These are phyloP conservation scores for Gnathonemus longibarbis DNA, from an alignment of 2,113 vertebrate species.

Conservation along the genomic window DNA sequence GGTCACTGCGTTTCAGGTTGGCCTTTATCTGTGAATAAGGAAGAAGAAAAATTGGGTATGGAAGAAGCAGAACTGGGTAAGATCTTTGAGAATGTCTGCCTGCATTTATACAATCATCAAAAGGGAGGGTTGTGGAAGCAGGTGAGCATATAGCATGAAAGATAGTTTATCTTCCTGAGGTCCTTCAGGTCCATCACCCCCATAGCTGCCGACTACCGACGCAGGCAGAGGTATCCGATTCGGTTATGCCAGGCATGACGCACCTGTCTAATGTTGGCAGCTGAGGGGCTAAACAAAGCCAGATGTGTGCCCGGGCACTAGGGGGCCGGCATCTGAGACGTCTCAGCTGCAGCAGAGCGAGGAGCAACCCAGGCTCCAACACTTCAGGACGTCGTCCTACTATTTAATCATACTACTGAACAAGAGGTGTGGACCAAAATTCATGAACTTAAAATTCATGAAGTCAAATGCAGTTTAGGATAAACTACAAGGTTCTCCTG, in stretches of 20 bases:
- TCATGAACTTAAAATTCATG: not conserved
- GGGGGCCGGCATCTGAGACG: not conserved
- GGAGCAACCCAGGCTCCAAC: not conserved
- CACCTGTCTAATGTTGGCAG: conserved; percentile 55
- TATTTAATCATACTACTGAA: not conserved
- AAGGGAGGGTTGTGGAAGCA: not conserved
- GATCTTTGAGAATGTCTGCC: not conserved
- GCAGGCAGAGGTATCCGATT: conserved; percentile 24
- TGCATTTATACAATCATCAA: not conserved
- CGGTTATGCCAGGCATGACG: conserved; percentile 7
- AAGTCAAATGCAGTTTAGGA: not conserved
- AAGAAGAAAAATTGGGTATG: not conserved
- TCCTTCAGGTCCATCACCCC: conserved; percentile 43
- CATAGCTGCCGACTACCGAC: conserved; percentile 40
- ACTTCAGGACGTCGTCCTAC: not conserved
- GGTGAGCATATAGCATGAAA: not conserved
- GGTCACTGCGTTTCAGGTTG: not conserved
- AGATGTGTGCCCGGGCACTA: not conserved
- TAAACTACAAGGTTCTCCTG: too few relatives aligned
- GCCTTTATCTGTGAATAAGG: not conserved
- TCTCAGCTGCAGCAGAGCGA: not conserved
- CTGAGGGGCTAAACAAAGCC: conserved; percentile 35
- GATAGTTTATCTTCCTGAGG: conserved; percentile 25
- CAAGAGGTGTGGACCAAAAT: not conserved
- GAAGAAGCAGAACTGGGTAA: not conserved